Base-by-base conservation (phyloP, 2,113 vertebrate genomes). In the Thinocorus orbignyianus region DNA sequence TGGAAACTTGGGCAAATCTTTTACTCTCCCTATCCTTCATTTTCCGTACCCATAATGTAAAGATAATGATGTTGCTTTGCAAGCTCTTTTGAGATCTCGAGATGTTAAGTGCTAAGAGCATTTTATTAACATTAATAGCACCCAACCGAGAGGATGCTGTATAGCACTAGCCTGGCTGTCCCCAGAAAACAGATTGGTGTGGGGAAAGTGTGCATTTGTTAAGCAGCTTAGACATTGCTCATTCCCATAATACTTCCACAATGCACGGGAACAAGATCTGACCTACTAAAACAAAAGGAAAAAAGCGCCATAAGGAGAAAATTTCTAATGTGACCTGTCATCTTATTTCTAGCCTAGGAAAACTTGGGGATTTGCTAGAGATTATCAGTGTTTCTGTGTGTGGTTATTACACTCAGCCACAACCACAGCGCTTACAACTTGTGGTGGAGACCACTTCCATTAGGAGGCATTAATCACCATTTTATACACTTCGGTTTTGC, bases 91-190 rank as follows among this genome's bases (percentile, higher is more conserved):
- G 95, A 97, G 92, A 97, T 95, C 86, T 92, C 8, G 62, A 91
- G 86, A 96, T 95, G 86, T 95, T 94, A 96, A 97, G 88, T 96
- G 91, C 83, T 95, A 96, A 93, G 88, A 92, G 92, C 91, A 89
- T 95, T 96, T 96, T 96, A 94, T 96, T 96, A 97, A 96, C 95
- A 95, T 96, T 95, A 96, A 96, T 93, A 92, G 93, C 95, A 96
- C 77, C 90, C 93, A 96, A 71, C 95, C 7, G 77, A 96, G 95
- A 95, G 86, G 69, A 88, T 93, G 95, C 73, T 85, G 58, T 78
- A 84, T 10, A 88, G 61, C 86, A 84, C 80, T 81, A 93, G 90
- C 81, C 95, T 61, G 44, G 81, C 88, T 96, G 91, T 94, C 95
- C 88, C 92, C 89, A 85, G 90, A 94, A 95, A 95, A 93, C 96